These are phyloP conservation scores for Caenorhabditis sp. DNA, from an alignment of 2,888 invertebrate genomes.

Conservation along the genomic window DNA sequence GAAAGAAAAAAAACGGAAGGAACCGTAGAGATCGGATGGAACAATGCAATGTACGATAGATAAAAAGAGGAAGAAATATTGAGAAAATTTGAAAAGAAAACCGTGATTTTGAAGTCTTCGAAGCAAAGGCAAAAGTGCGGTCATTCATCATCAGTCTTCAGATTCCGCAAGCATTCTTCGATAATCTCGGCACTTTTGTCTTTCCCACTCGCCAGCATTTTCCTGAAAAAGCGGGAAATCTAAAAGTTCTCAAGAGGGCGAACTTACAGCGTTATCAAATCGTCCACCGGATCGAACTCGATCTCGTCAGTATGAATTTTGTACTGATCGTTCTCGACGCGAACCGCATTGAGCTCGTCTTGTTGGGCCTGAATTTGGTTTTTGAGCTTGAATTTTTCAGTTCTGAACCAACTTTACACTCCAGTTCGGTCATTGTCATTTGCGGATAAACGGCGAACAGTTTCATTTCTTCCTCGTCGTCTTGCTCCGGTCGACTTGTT, in stretches of 20 bases:
- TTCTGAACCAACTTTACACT: conserved; percentile 16
- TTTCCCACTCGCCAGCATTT: conserved; percentile 3
- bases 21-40: too few species aligned
- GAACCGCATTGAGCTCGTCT: neutral
- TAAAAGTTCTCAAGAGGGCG: neutral
- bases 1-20: too few species aligned
- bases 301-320: neutral
- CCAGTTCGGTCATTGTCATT: conserved; percentile 11
- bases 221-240: conserved; percentile 29
- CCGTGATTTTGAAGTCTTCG: too few species aligned
- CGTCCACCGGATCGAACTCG: conserved; percentile 1
- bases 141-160: conserved; percentile 4
- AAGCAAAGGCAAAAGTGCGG: too few species aligned
- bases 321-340: conserved; percentile 11
- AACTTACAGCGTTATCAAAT: conserved; percentile 27
- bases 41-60: too few species aligned
- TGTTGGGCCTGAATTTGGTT: neutral
- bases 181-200: conserved; percentile 13
- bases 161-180: neutral
- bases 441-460: conserved; percentile 49
- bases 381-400: too few species aligned
- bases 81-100: too few species aligned
- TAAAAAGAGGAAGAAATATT: too few species aligned
- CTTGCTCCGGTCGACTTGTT: neutral
- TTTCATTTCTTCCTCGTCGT: conserved; percentile 31